A percentile compares a stretch with the other conserved stretches of the same genome.
These are phyloP conservation scores for Balanococcus diminutus DNA, from an alignment of 2,888 invertebrate species.

Conservation along the genomic window DNA sequence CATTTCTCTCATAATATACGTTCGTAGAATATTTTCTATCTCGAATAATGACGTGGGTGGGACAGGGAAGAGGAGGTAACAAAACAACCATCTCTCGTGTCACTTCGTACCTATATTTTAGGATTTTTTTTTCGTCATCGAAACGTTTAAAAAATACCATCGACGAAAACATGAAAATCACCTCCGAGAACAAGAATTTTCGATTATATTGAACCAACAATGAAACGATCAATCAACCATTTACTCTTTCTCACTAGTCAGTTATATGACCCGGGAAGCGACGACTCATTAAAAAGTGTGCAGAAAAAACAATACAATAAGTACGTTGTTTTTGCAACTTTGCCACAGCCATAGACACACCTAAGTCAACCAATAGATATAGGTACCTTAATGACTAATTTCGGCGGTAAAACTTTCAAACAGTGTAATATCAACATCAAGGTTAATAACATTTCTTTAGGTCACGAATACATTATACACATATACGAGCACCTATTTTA, in stretches of 20 bases:
- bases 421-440: background rate
- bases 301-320: background rate
- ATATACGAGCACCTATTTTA: background rate
- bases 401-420: background rate
- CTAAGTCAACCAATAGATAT: background rate
- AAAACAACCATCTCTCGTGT: background rate
- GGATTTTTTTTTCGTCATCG: background rate
- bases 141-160: background rate
- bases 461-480: background rate
- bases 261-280: background rate
- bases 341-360: background rate
- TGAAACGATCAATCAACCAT: background rate
- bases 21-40: background rate
- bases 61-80: background rate
- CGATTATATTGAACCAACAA: background rate
- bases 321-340: background rate
- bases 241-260: background rate
- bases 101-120: background rate
- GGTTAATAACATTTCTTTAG: constrained; percentile 2
- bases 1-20: background rate
- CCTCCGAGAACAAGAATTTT: background rate
- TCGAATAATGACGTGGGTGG: background rate
- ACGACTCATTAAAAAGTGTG: background rate
- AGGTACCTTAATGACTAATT: background rate
- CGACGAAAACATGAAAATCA: background rate